Evolutionary conservation across 2,113 vertebrate species (phyloP), one percentile per base, ranked within the genome.

Genomic region (Saguinus midas): DNA sequence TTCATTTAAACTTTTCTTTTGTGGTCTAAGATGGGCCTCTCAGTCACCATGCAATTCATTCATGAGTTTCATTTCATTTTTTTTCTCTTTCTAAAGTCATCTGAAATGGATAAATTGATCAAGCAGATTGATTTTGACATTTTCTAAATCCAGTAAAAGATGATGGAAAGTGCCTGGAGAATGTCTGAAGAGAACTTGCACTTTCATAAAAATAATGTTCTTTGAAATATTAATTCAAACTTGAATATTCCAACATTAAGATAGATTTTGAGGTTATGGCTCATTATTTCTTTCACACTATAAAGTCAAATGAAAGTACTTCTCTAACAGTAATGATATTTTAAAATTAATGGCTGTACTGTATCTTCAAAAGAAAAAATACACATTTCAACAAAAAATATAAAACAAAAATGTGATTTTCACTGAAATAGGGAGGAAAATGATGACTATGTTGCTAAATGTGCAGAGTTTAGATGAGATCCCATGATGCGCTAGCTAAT

Each of bases 81-180:
- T 40, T 57, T 66, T 55, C 45, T 72, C 45, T 93, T 81, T 27
- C 64, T 66, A 45, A 72, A 73, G 11, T 11, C 37, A 50, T 78
- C 21, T 83, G 64, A 70, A 97, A 82, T 88, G 45, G 50, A 17
- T 2, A 78, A 91, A 52, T 5, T 57, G 11, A 68, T 93, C 17
- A 86, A 78, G 10, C 6, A 86, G 11, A 86, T 20, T 61, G 8
- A 79, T 78, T 85, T 20, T 80, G n/a, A 91, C 43, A 91, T 45
- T 79, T 91, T 87, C 4, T 90, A 64, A 86, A 86, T 55, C 96
- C 23, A 83, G 13, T 85, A 48, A 68, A 91, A 90, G 35, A 61
- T 79, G 18, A 52, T 75, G 8, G 12, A 57, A 5, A 79, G 12
- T 84, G 66, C 61, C 64, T 52, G 48, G 25, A 91, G 45, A 40